phyloP scores from a whole-genome alignment of 2,113 vertebrate genomes.

The Cynopterus brachyotis region DNA sequence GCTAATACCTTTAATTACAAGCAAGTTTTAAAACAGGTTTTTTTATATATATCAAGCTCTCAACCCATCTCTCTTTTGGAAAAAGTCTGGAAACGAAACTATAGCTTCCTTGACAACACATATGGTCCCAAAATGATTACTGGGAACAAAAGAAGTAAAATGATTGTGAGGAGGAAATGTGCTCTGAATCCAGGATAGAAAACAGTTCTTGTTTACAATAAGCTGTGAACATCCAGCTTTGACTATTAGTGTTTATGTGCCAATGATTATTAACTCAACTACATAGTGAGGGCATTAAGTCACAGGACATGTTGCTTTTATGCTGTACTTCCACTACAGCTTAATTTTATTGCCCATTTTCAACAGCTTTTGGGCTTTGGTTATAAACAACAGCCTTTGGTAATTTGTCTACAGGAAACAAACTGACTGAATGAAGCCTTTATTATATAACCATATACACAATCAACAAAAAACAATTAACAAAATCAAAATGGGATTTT shows the following conservation, averaged over 20 bases:
- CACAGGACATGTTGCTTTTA: background rate
- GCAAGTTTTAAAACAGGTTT: background rate
- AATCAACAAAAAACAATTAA: background rate
- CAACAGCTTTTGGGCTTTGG: background rate
- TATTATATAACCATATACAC: background rate
- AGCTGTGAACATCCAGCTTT: background rate
- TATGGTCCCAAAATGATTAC: background rate
- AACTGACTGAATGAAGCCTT: background rate
- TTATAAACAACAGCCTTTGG: background rate
- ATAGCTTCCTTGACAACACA: background rate
- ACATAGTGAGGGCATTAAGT: background rate
- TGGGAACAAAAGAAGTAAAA: constrained; percentile 10
- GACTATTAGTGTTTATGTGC: background rate
- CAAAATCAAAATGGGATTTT: background rate
- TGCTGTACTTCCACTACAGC: background rate
- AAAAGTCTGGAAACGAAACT: background rate
- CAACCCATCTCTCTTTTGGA: background rate
- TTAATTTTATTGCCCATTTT: background rate
- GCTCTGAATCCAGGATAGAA: background rate
- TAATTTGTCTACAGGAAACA: background rate
- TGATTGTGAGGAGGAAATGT: background rate
- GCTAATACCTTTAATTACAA: background rate
- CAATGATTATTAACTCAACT: background rate
- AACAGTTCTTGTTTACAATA: background rate
- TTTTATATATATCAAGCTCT: background rate